Evolutionary conservation across 2,797 vertebrate species (phyloP), one percentile per base, ranked within the genome.

Genomic region (Perodicticus potto): DNA sequence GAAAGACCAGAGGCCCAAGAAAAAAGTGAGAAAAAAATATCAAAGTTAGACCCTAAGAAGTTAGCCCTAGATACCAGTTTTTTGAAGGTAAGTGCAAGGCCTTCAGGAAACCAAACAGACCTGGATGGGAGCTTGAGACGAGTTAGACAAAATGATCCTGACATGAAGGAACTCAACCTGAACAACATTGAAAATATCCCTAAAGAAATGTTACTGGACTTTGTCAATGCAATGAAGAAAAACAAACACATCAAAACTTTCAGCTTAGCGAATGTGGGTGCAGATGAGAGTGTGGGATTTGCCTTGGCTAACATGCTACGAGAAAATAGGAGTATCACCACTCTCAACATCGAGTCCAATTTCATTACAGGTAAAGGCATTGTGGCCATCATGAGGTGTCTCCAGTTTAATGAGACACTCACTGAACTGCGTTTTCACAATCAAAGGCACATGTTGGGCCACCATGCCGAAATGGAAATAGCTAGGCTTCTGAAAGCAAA

Each of bases 161-260:
- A 98, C 0, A 27, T 99, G 97, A 99, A 99, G 5, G 99, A 99
- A 73, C 99, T 99, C 53, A 99, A 99, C 97, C 98, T 99, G 97
- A 99, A 99, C 98, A 99, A 99, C 97, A 99, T 99, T 59, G 99
- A 99, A 97, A 99, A 99, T 94, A 99, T 99, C 99, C 99, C 99
- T 95, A 99, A 99, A 97, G 99, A 99, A 90, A 99, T 99, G 99
- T 98, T 99, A 40, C 59, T 99, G 83, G 99, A 99, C 89, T 99
- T 99, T 2, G 99, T 99, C 89, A 99, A 99, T 0, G 99, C 99
- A 2, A 98, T 99, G 98, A 99, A 99, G 97, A 99, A 99, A 98
- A 99, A 99, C 59, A 99, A 99, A 88, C 97, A 99, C 0, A 91
- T 99, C n/a, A 99, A 99, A 97, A 99, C 98, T 0, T 99, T 99